These are phyloP conservation scores for Hirtodrosophila confusa DNA, from an alignment of 2,888 invertebrate species.

Conservation along the genomic window DNA sequence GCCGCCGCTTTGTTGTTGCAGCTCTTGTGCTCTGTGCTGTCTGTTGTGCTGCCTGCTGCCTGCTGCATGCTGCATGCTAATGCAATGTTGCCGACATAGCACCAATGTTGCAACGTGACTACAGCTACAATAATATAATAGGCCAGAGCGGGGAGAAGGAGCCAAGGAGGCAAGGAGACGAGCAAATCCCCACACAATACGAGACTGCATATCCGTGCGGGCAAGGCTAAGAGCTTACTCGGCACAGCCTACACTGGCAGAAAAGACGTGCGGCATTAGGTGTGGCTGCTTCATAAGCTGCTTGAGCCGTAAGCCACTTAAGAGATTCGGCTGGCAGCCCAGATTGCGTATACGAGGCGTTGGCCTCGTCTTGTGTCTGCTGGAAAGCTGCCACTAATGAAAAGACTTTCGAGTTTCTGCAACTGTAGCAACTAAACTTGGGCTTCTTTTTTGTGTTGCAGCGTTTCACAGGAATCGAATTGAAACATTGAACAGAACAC, in stretches of 20 bases:
- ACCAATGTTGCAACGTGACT: slow-evolving; percentile 56
- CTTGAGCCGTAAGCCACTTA: slow-evolving; percentile 20
- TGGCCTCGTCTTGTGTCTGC: not conserved
- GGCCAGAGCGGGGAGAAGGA: not conserved
- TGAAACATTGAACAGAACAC: slow-evolving; percentile 75
- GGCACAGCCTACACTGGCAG: slow-evolving; percentile 31
- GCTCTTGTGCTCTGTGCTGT: not conserved
- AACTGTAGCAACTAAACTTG: slow-evolving; percentile 19
- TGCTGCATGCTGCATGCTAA: slow-evolving; percentile 57
- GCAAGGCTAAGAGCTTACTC: slow-evolving; percentile 10
- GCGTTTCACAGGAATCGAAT: slow-evolving; percentile 70
- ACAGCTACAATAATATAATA: slow-evolving; percentile 36
- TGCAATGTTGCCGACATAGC: slow-evolving; percentile 62
- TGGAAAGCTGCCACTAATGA: not conserved
- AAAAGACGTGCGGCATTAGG: slow-evolving; percentile 17
- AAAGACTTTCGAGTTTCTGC: slow-evolving; percentile 7
- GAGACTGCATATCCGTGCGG: slow-evolving; percentile 3
- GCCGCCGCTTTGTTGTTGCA: slow-evolving; percentile 18
- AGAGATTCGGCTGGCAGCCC: not conserved
- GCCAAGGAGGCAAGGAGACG: slow-evolving; percentile 8
- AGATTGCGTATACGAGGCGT: slow-evolving; percentile 42
- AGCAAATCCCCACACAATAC: slow-evolving; percentile 29
- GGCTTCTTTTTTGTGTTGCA: slow-evolving; percentile 21
- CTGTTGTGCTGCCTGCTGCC: slow-evolving; percentile 43
- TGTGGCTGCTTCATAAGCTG: not conserved